Evolutionary conservation across 2,888 invertebrate genomes (phyloP).

Genomic region (Nipponacmea schrenckii): DNA sequence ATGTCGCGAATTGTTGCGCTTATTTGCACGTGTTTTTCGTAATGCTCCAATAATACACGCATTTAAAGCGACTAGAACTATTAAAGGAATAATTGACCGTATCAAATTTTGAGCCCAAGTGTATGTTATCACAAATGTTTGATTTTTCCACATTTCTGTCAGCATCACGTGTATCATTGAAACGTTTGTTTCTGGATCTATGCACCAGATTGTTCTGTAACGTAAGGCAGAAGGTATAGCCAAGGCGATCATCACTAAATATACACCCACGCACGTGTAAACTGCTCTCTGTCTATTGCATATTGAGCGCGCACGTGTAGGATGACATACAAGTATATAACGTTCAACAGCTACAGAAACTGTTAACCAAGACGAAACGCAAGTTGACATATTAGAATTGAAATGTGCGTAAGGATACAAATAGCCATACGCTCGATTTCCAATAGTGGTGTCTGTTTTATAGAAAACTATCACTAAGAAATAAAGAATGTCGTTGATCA

Average conservation of each 20-base stretch:
- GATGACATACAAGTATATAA: slow-evolving; percentile 60
- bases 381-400: slow-evolving; percentile 56
- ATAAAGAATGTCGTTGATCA: slow-evolving; percentile 58
- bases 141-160: slow-evolving; percentile 36
- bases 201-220: slow-evolving; percentile 31
- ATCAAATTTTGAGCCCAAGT: slow-evolving; percentile 42
- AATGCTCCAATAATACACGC: slow-evolving; percentile 40
- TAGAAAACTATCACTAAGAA: slow-evolving; percentile 54
- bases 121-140: slow-evolving; percentile 37
- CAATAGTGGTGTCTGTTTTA: slow-evolving; percentile 38
- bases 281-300: slow-evolving; percentile 51
- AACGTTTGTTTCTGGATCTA: slow-evolving; percentile 21
- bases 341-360: slow-evolving; percentile 62
- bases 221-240: slow-evolving; percentile 44
- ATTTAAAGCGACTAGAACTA: slow-evolving; percentile 40
- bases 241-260: slow-evolving; percentile 36
- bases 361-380: slow-evolving; percentile 60
- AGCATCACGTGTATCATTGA: slow-evolving; percentile 26
- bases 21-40: slow-evolving; percentile 25
- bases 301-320: slow-evolving; percentile 48
- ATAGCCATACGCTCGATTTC: slow-evolving; percentile 44
- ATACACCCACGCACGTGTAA: slow-evolving; percentile 33
- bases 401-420: slow-evolving; percentile 63
- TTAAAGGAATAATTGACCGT: slow-evolving; percentile 44
- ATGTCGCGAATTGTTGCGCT: neutral